Evolutionary conservation across 2,797 vertebrate genomes (phyloP).

Genomic region (Gymnothorax javanicus): DNA sequence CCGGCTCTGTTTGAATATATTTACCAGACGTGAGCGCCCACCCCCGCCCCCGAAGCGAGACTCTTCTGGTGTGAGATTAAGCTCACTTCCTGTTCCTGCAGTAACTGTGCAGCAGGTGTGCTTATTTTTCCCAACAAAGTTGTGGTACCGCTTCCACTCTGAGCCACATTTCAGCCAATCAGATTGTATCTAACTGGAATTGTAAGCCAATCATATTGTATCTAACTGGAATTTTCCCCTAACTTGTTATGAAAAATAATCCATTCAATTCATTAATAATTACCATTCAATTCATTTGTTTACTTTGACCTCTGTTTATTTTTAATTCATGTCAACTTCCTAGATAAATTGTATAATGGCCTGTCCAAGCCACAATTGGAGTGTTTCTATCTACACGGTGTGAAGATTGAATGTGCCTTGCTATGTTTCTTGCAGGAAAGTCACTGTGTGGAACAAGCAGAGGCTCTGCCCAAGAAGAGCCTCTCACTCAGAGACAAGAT

Average conservation of each 20-base stretch:
- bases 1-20: not conserved
- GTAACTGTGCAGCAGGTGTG: conserved; percentile 84
- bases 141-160: too few species aligned
- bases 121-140: too few species aligned
- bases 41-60: not conserved
- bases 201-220: too few species aligned
- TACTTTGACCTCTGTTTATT: not conserved
- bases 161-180: too few species aligned
- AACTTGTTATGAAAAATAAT: too few species aligned
- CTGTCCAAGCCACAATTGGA: not conserved
- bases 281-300: not conserved
- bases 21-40: not conserved
- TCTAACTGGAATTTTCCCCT: too few species aligned
- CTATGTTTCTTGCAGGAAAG: conserved; percentile 74
- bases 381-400: not conserved
- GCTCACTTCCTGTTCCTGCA: conserved; percentile 52
- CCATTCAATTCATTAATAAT: not conserved
- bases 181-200: too few species aligned
- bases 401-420: not conserved
- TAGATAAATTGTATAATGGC: too few species aligned
- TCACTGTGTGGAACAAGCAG: conserved; percentile 92
- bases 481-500: conserved; percentile 83
- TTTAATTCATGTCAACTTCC: not conserved
- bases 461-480: conserved; percentile 87
- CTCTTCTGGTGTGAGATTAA: not conserved